Conservation (phyloP, 2,113 vertebrate genomes). For the Mus pahari region DNA sequence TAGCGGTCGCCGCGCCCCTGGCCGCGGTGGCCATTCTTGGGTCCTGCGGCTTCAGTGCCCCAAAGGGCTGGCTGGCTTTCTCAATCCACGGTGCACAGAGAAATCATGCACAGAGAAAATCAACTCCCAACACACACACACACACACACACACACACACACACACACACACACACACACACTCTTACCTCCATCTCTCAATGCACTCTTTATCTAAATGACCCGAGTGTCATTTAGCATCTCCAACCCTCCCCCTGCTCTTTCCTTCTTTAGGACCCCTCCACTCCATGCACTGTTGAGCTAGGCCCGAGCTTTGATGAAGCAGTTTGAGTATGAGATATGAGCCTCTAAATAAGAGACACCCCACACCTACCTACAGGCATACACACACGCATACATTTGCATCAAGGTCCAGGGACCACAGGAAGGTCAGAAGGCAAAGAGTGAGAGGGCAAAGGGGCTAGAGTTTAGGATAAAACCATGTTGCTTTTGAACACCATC, state of each 20-base stretch:
- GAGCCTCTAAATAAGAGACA: neutral
- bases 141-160: slow-evolving; percentile 10
- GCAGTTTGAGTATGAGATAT: neutral
- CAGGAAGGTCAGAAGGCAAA: neutral
- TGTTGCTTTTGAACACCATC: slow-evolving; percentile 45
- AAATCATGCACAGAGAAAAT: neutral
- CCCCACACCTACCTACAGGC: neutral
- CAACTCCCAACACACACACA: neutral
- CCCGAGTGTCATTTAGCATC: neutral
- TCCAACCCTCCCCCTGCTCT: neutral
- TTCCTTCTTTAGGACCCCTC: neutral
- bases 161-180: neutral
- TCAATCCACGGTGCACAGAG: no score
- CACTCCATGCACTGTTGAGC: neutral
- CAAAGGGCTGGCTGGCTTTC: neutral
- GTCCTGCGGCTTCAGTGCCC: neutral
- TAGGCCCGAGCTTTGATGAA: neutral
- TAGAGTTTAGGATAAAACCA: neutral
- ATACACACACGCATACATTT: neutral
- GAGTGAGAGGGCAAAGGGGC: neutral
- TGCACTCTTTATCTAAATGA: neutral
- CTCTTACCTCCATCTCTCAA: neutral
- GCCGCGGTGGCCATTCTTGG: slow-evolving; percentile 23
- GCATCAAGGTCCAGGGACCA: slow-evolving; percentile 23
- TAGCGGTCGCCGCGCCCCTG: neutral